Conservation (phyloP, 2,888 invertebrate genomes). For the Sinopyrophorus schimmeli region DNA sequence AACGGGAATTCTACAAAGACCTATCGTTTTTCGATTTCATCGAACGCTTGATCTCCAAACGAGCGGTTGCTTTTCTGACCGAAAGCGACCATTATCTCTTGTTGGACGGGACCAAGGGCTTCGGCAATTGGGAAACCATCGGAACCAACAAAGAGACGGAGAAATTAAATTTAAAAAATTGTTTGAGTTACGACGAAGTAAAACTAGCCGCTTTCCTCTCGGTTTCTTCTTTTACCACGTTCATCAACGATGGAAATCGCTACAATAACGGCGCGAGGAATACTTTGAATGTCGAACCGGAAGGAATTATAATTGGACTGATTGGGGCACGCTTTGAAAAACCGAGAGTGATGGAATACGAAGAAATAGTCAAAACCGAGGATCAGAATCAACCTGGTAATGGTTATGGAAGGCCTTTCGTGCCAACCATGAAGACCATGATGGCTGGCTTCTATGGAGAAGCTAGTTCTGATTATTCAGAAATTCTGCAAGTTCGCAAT, state of each 20-base stretch:
- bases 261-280: conserved; percentile 58
- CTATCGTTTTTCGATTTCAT: conserved; percentile 62
- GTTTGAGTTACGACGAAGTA: conserved; percentile 67
- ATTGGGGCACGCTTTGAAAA: conserved; percentile 62
- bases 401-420: conserved; percentile 60
- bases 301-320: conserved; percentile 57
- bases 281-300: conserved; percentile 51
- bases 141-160: conserved; percentile 63
- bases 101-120: conserved; percentile 56
- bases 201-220: conserved; percentile 64
- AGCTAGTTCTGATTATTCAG: conserved; percentile 22
- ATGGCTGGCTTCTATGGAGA: conserved; percentile 38
- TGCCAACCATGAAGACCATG: conserved; percentile 45
- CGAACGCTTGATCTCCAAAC: conserved; percentile 61
- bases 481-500: conserved; percentile 1
- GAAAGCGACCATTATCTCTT: conserved; percentile 58
- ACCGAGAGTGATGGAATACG: conserved; percentile 62
- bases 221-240: conserved; percentile 63
- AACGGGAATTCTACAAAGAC: conserved; percentile 61
- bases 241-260: conserved; percentile 64
- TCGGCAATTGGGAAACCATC: conserved; percentile 62
- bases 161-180: conserved; percentile 59
- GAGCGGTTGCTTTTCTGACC: conserved; percentile 60
- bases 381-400: conserved; percentile 57
- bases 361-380: conserved; percentile 62